These are phyloP conservation scores for Alethe diademata DNA, from an alignment of 2,113 vertebrate species.

Conservation along the genomic window DNA sequence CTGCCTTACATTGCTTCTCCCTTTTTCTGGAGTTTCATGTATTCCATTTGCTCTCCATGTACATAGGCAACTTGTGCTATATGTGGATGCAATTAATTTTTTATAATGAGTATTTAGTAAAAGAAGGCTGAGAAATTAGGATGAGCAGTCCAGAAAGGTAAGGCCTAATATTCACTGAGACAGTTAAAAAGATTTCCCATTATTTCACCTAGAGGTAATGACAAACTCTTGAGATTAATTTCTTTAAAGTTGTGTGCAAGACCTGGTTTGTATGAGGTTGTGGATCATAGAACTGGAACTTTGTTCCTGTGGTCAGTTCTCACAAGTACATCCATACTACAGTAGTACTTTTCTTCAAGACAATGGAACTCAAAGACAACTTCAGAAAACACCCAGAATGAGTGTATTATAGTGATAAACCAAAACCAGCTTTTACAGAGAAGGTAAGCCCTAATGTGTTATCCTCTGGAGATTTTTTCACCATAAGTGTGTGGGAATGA, in stretches of 20 bases:
- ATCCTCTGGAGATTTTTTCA: background rate
- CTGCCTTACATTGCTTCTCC: background rate
- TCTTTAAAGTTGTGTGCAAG: background rate
- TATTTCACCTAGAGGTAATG: background rate
- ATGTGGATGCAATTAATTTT: background rate
- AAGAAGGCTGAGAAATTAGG: background rate
- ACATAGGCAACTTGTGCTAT: background rate
- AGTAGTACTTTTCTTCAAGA: background rate
- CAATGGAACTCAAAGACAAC: background rate
- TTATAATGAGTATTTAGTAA: background rate
- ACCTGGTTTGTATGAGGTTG: background rate
- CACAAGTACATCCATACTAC: background rate
- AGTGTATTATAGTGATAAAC: background rate
- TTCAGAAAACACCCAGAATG: background rate
- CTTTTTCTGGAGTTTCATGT: background rate
- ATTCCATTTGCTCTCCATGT: background rate
- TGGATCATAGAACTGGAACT: background rate
- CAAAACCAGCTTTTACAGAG: background rate
- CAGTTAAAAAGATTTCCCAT: background rate
- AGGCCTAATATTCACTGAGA: background rate
- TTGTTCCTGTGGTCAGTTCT: background rate
- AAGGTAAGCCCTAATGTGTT: background rate
- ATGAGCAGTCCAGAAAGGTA: background rate
- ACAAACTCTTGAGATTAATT: background rate
- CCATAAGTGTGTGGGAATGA: background rate